phyloP scores from a whole-genome alignment of 2,888 invertebrate genomes.

The Nyleta sp. region DNA sequence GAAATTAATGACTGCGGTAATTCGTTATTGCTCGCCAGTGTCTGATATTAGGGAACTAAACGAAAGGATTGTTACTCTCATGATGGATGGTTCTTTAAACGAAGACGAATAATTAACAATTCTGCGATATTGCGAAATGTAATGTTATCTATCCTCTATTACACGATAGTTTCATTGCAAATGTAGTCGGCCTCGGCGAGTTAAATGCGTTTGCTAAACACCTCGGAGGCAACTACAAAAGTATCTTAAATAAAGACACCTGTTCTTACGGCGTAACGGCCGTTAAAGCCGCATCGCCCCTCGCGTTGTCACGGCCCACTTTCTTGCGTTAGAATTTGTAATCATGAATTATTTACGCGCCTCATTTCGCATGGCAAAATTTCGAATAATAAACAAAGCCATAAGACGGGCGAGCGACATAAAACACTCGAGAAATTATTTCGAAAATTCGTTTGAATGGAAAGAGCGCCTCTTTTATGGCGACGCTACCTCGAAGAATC shows the following conservation, averaged over 20 bases:
- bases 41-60: neutral
- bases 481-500: constrained; percentile 28
- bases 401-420: constrained; percentile 12
- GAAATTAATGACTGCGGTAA: constrained; percentile 8
- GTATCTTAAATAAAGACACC: constrained; percentile 33
- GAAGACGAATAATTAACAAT: neutral
- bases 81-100: neutral
- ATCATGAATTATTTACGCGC: constrained; percentile 35
- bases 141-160: neutral
- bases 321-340: constrained; percentile 36
- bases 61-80: neutral
- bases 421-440: constrained; percentile 28
- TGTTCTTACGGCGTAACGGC: constrained; percentile 19
- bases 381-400: constrained; percentile 29
- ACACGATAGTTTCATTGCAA: neutral
- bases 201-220: no score
- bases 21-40: neutral
- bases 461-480: constrained; percentile 16
- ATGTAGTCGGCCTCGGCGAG: neutral
- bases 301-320: constrained; percentile 21
- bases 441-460: constrained; percentile 36
- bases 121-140: neutral
- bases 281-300: constrained; percentile 21
- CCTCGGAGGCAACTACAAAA: constrained; percentile 10
- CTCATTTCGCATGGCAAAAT: constrained; percentile 33